Evolutionary conservation across 2,113 vertebrate species (phyloP), one percentile per base, ranked within the genome.

Genomic region (Campylorhamphus procurvoides): DNA sequence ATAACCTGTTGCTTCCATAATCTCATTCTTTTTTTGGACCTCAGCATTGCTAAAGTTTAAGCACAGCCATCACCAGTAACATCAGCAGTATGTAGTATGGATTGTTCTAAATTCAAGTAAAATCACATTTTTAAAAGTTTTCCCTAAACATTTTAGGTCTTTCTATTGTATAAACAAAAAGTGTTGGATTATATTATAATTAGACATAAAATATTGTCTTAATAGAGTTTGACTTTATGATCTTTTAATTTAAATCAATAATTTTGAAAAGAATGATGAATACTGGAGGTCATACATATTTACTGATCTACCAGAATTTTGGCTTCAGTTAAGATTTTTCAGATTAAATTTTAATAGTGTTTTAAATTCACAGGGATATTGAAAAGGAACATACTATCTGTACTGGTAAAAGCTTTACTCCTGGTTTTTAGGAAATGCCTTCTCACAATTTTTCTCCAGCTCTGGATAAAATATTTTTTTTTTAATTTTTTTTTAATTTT

Each of bases 211-310:
- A 91, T 68, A 3, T 81, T 56, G 33, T 84, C 56, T 60, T 87
- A 40, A 49, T 14, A 25, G 62, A 72, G 37, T 75, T 27, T 94
- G 84, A n/a, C 12, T 90, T 91, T 88, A 14, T 76, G 31, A 5
- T 68, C 7, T 83, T 29, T 76, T 73, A 74, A 52, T 89, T 94
- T 49, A 64, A 82, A 91, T 62, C 28, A 62, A 27, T 87, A 16
- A 50, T 87, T 90, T 84, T 85, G 33, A 87, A 94, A 95, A 90
- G 79, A 69, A 69, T 79, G 87, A 95, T 89, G 58, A 52, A 89
- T 74, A 46, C 23, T 58, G 46, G n/a, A 76, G 29, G 23, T 76
- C 33, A 22, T 72, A 79, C 33, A 22, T 72, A 79, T 46, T 87
- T 94, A 60, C 73, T 93, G 56, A 90, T 72, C 60, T 84, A 87